phyloP scores from a whole-genome alignment of 2,113 vertebrate species.

The Aegypius monachus region DNA sequence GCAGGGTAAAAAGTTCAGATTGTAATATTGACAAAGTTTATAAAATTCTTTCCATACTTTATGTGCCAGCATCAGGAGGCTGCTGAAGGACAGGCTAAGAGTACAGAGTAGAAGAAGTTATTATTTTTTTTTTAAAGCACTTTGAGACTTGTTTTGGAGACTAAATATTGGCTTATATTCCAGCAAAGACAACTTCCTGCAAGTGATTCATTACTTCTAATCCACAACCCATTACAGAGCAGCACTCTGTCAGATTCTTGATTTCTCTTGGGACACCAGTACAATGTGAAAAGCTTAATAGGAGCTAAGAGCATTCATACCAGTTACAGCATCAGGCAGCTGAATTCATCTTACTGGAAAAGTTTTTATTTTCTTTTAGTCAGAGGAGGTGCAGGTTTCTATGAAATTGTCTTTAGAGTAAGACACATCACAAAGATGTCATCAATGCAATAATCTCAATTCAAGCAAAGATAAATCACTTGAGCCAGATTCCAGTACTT shows the following conservation, averaged over 20 bases:
- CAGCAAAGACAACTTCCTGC: background rate
- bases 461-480: background rate
- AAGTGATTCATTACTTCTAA: slow-evolving; percentile 6
- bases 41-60: background rate
- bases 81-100: background rate
- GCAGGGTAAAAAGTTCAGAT: background rate
- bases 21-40: background rate
- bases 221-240: background rate
- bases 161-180: background rate
- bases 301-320: background rate
- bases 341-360: background rate
- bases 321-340: background rate
- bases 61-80: background rate
- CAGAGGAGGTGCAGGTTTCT: background rate
- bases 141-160: background rate
- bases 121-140: background rate
- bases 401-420: background rate
- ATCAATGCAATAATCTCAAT: background rate
- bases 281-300: background rate
- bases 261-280: background rate
- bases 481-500: background rate
- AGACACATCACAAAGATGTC: background rate
- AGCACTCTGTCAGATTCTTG: background rate
- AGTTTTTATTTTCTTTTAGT: background rate
- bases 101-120: background rate